These are phyloP conservation scores for Chloropsis hardwickii DNA, from an alignment of 2,113 vertebrate genomes.

Conservation along the genomic window DNA sequence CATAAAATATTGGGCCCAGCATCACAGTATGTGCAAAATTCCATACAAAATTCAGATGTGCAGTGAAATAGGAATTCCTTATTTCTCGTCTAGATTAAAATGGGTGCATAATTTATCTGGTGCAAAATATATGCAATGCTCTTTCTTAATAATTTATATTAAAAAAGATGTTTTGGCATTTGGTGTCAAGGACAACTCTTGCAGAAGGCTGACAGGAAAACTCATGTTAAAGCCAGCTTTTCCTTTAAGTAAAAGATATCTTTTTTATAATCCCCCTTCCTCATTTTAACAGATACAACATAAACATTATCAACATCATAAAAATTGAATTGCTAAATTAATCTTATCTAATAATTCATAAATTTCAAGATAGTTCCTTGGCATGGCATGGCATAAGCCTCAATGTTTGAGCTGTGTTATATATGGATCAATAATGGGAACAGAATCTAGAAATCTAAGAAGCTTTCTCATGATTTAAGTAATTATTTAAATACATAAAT, in stretches of 20 bases:
- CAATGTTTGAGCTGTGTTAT: background rate
- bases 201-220: background rate
- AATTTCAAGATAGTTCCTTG: background rate
- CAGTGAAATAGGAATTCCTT: slow-evolving; percentile 18
- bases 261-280: rapidly evolving
- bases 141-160: slow-evolving; percentile 58
- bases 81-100: slow-evolving; percentile 37
- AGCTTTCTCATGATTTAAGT: background rate
- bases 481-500: background rate
- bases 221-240: background rate
- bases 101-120: slow-evolving; percentile 53
- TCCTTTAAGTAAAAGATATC: background rate
- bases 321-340: background rate
- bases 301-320: background rate
- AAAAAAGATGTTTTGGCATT: slow-evolving; percentile 34
- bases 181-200: background rate
- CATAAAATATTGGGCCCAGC: slow-evolving; percentile 56
- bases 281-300: background rate
- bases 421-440: background rate
- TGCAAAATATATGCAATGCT: slow-evolving; percentile 45
- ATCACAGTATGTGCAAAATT: slow-evolving; percentile 54
- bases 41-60: slow-evolving; percentile 55
- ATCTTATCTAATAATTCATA: background rate
- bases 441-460: background rate
- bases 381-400: background rate